Percentiles rank a stretch among this genome's conserved stretches.
Evolutionary conservation across 23 tunicate genomes (phyloP).

Genomic region (Aplidium turbinatum): DNA sequence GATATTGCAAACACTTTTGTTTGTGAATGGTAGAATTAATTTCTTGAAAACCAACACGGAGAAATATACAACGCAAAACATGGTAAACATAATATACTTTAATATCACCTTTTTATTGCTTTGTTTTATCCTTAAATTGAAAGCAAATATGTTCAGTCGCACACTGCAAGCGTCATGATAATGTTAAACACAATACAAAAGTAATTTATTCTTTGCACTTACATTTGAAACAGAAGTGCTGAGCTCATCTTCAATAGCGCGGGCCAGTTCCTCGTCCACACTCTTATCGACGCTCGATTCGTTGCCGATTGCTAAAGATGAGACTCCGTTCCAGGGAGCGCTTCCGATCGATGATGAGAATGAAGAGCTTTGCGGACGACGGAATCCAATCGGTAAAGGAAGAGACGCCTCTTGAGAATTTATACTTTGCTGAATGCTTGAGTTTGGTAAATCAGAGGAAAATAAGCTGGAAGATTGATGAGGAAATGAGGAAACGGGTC

Average conservation of each 20-base stretch:
- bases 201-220: too few relatives aligned
- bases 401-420: conserved; percentile 6
- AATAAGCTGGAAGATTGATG: conserved; percentile 47
- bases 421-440: background rate
- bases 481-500: background rate
- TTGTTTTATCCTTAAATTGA: too few relatives aligned
- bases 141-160: too few relatives aligned
- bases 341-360: conserved; percentile 24
- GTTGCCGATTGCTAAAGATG: conserved; percentile 2
- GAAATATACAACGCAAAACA: too few relatives aligned
- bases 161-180: too few relatives aligned
- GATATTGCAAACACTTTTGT: too few relatives aligned
- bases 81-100: too few relatives aligned
- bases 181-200: too few relatives aligned
- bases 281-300: conserved; percentile 48
- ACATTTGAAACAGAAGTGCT: conserved; percentile 18
- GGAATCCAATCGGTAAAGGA: conserved; percentile 73
- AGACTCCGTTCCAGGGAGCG: background rate
- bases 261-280: conserved; percentile 55
- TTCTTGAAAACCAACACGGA: too few relatives aligned
- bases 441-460: conserved; percentile 13
- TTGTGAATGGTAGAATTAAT: too few relatives aligned
- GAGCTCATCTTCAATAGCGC: conserved; percentile 61
- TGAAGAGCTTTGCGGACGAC: conserved; percentile 49
- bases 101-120: too few relatives aligned